A percentile compares a stretch with the other conserved stretches of the same genome.
Evolutionary conservation across 2,113 vertebrate genomes (phyloP).

Genomic region (Alosa alosa): DNA sequence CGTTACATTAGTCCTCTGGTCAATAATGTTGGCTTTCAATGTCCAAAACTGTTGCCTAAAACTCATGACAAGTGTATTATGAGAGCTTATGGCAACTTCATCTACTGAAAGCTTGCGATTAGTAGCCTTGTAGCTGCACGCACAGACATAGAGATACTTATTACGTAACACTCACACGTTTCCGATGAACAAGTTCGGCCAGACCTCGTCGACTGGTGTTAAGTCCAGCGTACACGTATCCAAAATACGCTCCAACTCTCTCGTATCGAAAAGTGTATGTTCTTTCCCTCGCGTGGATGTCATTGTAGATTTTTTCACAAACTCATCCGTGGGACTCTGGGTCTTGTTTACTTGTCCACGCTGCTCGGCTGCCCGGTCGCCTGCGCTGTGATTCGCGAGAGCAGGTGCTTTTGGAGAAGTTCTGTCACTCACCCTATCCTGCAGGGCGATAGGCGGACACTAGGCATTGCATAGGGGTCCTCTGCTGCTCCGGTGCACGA

Average conservation of each 20-base stretch:
- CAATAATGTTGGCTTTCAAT: not conserved
- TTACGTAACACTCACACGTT: conserved; percentile 71
- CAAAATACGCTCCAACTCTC: conserved; percentile 59
- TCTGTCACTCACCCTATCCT: conserved; percentile 35
- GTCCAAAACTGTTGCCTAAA: not conserved
- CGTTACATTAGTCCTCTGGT: not conserved
- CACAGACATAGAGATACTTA: not conserved
- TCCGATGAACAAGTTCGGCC: conserved; percentile 75
- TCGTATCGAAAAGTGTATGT: conserved; percentile 58
- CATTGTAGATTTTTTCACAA: conserved; percentile 36
- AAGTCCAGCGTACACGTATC: conserved; percentile 75
- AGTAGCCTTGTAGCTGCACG: not conserved
- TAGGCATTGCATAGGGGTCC: not conserved
- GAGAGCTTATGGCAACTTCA: too few species aligned
- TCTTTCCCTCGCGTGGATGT: conserved; percentile 55
- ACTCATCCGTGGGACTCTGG: not conserved
- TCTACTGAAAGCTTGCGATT: too few species aligned
- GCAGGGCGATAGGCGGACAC: conserved; percentile 12
- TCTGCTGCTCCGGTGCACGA: not conserved
- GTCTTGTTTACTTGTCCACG: conserved; percentile 12
- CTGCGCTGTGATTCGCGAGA: conserved; percentile 37
- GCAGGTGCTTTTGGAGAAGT: conserved; percentile 46
- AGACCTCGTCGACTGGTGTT: conserved; percentile 74
- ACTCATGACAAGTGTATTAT: too few species aligned
- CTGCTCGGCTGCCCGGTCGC: conserved; percentile 22